Evolutionary conservation across 2,888 invertebrate genomes (phyloP), one percentile per base, ranked within the genome.

Genomic region (Elysia crispata): DNA sequence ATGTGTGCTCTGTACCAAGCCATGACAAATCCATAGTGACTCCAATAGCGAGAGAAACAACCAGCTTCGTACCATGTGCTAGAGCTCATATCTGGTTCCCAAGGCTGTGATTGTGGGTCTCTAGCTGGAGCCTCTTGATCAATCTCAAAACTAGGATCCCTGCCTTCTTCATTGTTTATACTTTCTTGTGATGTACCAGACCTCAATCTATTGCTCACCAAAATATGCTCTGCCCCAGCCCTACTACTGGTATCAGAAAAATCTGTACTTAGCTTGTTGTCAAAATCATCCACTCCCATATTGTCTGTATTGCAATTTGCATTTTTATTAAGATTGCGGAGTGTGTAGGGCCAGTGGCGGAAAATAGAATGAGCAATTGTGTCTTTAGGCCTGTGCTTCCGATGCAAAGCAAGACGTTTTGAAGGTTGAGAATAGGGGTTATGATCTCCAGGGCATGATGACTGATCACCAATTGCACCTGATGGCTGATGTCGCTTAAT

Each of bases 11-110:
- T 69, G 78, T 88, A 88, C 89, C 90, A 90, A 0, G 82, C 75
- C 86, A 87, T 87, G 1, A 86, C 85, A 73, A 85, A 81, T 18
- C 83, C 69, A 83, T 89, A 90, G 82, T 89, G 87, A 18, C 83
- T 83, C 90, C 90, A 90, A 76, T 89, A 90, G 20, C 82, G 75
- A 13, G 85, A 75, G 80, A 89, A 90, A 79, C 87, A 86, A 5
- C 82, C 75, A 41, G 88, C 84, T 67, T 83, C 83, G 66, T 86
- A 88, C 90, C 89, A 89, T 15, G 31, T 23, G 1, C 33, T 23
- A 8, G 72, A 74, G 28, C 57, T 30, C 74, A 76, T 3, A 50
- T 83, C 77, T 23, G 83, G 80, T 8, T 75, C 57, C 28, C 60
- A 73, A 50, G 80, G n/a, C 23, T 23, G 20, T 20, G n/a, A 23